Conservation (phyloP, 2,888 invertebrate species). For the Marronus borbonicus region DNA sequence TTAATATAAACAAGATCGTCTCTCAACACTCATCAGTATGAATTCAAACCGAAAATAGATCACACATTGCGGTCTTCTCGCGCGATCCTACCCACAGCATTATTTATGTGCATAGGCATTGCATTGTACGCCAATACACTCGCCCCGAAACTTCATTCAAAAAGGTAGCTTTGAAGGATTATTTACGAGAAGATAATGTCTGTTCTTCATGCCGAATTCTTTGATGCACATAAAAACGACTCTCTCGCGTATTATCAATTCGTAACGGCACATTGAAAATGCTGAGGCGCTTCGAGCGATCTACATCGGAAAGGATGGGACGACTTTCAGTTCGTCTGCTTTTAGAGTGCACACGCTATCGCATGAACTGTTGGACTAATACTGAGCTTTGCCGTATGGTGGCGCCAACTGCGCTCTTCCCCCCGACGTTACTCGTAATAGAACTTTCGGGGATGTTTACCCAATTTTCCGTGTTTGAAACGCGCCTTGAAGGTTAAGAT, state of each 20-base stretch:
- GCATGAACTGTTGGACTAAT: slow-evolving; percentile 63
- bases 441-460: slow-evolving; percentile 70
- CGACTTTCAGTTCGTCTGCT: slow-evolving; percentile 16
- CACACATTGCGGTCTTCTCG: slow-evolving; percentile 20
- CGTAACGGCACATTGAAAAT: slow-evolving; percentile 22
- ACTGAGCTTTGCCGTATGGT: slow-evolving; percentile 63
- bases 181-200: slow-evolving; percentile 4
- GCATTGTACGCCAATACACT: slow-evolving; percentile 28
- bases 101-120: slow-evolving; percentile 22
- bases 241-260: slow-evolving; percentile 1
- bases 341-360: slow-evolving; percentile 33
- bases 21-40: slow-evolving; percentile 13
- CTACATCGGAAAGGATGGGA: slow-evolving; percentile 30
- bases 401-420: slow-evolving; percentile 66
- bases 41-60: slow-evolving; percentile 29
- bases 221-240: neutral
- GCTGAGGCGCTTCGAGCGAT: slow-evolving; percentile 23
- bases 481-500: slow-evolving; percentile 30
- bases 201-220: slow-evolving; percentile 8
- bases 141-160: neutral
- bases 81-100: slow-evolving; percentile 7
- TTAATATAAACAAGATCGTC: slow-evolving; percentile 23
- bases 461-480: slow-evolving; percentile 60
- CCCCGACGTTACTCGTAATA: slow-evolving; percentile 57
- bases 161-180: slow-evolving; percentile 4